phyloP scores from a whole-genome alignment of 2,888 invertebrate genomes.

The Epiblema foenella region DNA sequence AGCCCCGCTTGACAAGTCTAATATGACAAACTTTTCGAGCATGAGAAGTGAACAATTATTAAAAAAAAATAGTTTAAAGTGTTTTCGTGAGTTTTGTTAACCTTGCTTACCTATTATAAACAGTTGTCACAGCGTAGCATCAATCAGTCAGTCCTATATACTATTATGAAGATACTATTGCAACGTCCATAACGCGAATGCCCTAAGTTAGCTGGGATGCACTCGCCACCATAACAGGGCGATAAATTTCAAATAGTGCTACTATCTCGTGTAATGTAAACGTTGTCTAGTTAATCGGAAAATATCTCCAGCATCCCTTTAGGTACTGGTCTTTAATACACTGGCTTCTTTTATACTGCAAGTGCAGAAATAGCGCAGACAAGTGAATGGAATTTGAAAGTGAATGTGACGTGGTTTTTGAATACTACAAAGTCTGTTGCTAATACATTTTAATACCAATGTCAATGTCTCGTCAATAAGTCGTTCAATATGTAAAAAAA shows the following conservation, averaged over 20 bases:
- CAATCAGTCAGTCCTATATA: no score
- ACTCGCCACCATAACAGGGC: conserved; percentile 72
- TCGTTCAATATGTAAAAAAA: no score
- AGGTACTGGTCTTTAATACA: conserved; percentile 43
- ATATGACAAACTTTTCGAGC: no score
- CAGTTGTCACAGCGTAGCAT: no score
- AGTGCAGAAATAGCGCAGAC: conserved; percentile 11
- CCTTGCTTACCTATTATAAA: no score
- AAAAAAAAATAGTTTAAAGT: no score
- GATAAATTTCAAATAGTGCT: conserved; percentile 76
- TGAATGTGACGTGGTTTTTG: conserved; percentile 7
- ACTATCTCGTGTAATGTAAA: conserved; percentile 73
- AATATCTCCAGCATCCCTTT: conserved; percentile 61
- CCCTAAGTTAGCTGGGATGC: conserved; percentile 62
- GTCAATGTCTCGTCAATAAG: no score
- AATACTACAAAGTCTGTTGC: not conserved
- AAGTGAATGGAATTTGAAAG: conserved; percentile 7
- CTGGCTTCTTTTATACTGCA: conserved; percentile 38
- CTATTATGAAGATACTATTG: conserved; percentile 17
- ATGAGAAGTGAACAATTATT: no score
- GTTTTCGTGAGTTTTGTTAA: no score
- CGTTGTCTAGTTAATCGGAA: conserved; percentile 73
- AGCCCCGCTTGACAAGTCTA: no score
- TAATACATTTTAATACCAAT: not conserved
- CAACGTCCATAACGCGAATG: conserved; percentile 53